These are phyloP conservation scores for Orchesella cincta DNA, from an alignment of 1,140 invertebrate species.

Conservation along the genomic window DNA sequence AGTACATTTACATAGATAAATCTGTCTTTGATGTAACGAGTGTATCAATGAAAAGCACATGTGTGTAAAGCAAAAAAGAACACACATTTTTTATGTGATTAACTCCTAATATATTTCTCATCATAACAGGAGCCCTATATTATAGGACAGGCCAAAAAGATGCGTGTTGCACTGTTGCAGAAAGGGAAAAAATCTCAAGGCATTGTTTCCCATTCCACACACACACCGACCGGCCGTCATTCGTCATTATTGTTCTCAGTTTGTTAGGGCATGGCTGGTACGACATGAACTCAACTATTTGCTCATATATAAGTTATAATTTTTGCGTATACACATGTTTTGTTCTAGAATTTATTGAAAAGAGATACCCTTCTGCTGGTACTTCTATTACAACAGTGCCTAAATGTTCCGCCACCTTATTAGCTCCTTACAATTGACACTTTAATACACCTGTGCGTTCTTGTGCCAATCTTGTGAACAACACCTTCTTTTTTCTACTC, in stretches of 20 bases:
- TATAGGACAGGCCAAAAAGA: background rate
- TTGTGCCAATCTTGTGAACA: background rate
- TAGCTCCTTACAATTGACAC: background rate
- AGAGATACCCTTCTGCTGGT: conserved; percentile 4
- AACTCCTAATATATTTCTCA: conserved; percentile 1
- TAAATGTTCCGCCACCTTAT: background rate
- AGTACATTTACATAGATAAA: background rate
- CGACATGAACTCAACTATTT: background rate
- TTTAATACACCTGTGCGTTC: background rate
- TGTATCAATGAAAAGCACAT: background rate
- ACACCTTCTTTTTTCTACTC: background rate
- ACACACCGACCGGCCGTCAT: background rate
- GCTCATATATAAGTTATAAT: background rate
- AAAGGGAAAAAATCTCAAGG: background rate
- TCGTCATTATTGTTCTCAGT: background rate
- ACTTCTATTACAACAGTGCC: background rate
- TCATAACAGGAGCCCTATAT: background rate
- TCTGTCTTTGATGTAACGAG: background rate
- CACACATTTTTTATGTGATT: background rate
- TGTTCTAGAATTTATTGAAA: background rate
- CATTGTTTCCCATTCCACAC: background rate
- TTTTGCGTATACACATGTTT: background rate
- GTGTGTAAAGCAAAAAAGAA: background rate
- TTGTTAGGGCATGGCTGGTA: background rate
- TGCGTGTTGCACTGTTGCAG: background rate